Conservation (phyloP, 2,797 vertebrate genomes). For the Loriculus beryllinus region DNA sequence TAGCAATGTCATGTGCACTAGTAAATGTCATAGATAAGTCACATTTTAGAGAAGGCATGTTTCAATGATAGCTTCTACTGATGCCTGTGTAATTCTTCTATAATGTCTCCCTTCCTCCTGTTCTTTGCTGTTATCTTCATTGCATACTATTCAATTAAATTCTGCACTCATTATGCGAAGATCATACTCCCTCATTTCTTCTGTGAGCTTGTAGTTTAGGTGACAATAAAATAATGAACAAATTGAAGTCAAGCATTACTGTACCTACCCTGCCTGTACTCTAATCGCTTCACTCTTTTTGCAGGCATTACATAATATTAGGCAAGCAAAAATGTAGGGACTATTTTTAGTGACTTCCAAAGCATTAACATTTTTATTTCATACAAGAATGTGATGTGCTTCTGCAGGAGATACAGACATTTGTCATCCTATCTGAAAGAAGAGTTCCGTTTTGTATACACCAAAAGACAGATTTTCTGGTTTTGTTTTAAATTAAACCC, state of each 20-base stretch:
- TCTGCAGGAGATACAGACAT: not conserved
- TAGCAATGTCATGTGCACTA: not conserved
- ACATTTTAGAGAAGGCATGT: not conserved
- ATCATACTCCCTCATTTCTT: not conserved
- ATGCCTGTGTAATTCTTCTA: not conserved
- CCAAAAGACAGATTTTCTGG: not conserved
- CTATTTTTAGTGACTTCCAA: not conserved
- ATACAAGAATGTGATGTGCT: not conserved
- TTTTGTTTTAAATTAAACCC: not conserved
- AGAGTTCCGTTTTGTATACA: not conserved
- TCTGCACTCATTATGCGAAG: not conserved
- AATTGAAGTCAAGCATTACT: not conserved
- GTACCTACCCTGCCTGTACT: not conserved
- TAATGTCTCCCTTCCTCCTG: not conserved
- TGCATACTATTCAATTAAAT: not conserved
- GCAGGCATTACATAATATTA: not conserved
- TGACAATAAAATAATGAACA: not conserved
- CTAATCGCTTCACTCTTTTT: not conserved
- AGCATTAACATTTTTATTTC: not conserved
- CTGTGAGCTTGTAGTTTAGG: not conserved
- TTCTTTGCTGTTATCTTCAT: not conserved
- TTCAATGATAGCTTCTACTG: not conserved
- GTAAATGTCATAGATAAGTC: not conserved
- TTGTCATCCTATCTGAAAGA: not conserved
- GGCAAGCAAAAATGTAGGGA: not conserved